phyloP scores from a whole-genome alignment of 1,140 invertebrate genomes.

The Palaemon carinicauda region DNA sequence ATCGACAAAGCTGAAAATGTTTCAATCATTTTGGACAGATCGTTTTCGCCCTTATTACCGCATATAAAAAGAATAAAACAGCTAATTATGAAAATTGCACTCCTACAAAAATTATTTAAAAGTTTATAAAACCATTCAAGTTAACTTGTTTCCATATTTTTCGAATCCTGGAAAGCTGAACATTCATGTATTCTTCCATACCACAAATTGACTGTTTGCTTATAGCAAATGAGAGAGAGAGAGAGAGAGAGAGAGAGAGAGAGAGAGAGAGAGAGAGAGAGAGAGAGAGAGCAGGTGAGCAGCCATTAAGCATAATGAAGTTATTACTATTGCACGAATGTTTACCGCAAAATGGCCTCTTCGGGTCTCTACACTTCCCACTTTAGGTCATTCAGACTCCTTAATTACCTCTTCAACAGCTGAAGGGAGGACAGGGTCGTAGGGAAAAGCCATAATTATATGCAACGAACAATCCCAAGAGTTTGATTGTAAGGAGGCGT shows the following conservation, averaged over 20 bases:
- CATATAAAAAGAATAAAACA: too few relatives aligned
- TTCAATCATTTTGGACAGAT: too few relatives aligned
- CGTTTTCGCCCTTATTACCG: too few relatives aligned
- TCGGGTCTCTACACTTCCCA: slow-evolving; percentile 10
- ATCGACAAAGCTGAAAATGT: not conserved
- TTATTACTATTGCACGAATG: slow-evolving; percentile 34
- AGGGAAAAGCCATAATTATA: not conserved
- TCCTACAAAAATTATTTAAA: too few relatives aligned
- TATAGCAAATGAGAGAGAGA: not conserved
- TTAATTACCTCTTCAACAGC: slow-evolving; percentile 27
- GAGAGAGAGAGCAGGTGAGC: not conserved
- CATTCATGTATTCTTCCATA: not conserved
- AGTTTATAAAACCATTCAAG: too few relatives aligned
- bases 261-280: slow-evolving; percentile 26
- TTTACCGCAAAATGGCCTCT: slow-evolving; percentile 20
- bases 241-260: slow-evolving; percentile 21
- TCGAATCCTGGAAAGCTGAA: not conserved
- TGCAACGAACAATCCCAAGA: not conserved
- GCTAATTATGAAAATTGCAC: too few relatives aligned
- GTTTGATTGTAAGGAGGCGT: too few relatives aligned
- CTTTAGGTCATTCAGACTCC: not conserved
- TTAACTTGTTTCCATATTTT: too few relatives aligned
- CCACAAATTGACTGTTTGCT: too few relatives aligned
- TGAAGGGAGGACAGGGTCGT: not conserved
- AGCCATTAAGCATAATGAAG: slow-evolving; percentile 28